Conservation (phyloP, 2,888 invertebrate genomes). For the Stenolophus ochropezus region DNA sequence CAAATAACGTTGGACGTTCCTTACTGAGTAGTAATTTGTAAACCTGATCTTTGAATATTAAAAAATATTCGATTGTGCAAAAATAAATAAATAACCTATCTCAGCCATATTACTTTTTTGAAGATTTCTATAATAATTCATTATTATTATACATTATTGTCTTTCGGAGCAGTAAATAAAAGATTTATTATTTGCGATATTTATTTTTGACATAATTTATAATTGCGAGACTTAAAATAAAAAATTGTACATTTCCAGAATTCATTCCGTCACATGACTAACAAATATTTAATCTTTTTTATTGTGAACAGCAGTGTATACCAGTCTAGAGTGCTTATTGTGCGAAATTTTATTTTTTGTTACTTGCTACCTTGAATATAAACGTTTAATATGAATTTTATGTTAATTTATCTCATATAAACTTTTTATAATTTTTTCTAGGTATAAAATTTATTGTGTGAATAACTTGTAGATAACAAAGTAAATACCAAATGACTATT, state of each 20-base stretch:
- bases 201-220: too few relatives aligned
- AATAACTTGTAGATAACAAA: neutral
- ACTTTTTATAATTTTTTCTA: neutral
- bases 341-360: neutral
- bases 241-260: neutral
- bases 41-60: too few relatives aligned
- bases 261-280: neutral
- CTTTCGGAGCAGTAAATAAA: too few relatives aligned
- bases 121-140: too few relatives aligned
- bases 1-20: too few relatives aligned
- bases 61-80: too few relatives aligned
- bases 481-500: neutral
- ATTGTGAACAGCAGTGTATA: neutral
- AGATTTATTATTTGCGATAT: too few relatives aligned
- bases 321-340: neutral
- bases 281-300: neutral
- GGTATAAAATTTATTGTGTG: too few relatives aligned
- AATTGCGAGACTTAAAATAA: neutral
- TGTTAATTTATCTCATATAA: neutral
- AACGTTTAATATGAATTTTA: constrained; percentile 3
- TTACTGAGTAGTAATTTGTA: too few relatives aligned
- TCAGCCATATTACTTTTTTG: too few relatives aligned
- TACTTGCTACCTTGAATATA: constrained; percentile 6
- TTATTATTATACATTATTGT: too few relatives aligned
- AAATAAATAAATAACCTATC: too few relatives aligned